Conservation (phyloP, 2,113 vertebrate species). For the Tupaia chinensis region DNA sequence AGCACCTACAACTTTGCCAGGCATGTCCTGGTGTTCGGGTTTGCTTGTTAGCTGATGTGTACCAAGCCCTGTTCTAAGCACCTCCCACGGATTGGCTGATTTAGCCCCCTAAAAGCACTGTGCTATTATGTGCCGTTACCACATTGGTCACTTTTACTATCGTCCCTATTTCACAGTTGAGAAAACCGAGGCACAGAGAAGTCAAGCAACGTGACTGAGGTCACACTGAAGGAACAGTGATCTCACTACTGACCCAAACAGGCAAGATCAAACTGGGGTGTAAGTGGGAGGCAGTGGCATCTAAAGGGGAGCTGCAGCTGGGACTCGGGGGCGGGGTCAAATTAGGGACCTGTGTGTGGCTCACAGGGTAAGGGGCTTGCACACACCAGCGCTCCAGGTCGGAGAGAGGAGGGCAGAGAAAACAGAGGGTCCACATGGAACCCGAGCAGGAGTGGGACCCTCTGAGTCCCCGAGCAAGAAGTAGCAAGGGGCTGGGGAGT, state of each 20-base stretch:
- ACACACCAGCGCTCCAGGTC: rapidly evolving
- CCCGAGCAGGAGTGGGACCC: background rate
- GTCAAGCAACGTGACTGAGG: background rate
- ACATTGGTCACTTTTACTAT: too few species aligned
- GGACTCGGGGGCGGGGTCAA: background rate
- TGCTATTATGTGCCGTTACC: rapidly evolving
- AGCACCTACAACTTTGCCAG: background rate
- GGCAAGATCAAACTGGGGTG: background rate
- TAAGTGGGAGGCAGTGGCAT: background rate
- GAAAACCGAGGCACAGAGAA: background rate
- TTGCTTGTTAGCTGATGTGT: background rate
- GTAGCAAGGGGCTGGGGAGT: background rate
- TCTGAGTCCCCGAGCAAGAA: background rate
- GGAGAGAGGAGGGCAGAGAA: too few species aligned
- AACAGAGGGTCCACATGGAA: background rate
- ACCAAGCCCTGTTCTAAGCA: background rate
- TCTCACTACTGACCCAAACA: background rate
- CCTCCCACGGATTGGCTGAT: rapidly evolving
- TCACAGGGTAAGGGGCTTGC: background rate
- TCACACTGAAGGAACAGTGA: background rate
- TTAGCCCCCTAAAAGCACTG: too few species aligned
- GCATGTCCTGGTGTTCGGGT: rapidly evolving
- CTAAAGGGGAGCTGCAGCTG: background rate
- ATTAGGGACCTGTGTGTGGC: too few species aligned
- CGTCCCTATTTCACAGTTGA: background rate